Evolutionary conservation across 2,797 vertebrate genomes (phyloP), one percentile per base, ranked within the genome.

Genomic region (Furcifer pardalis): DNA sequence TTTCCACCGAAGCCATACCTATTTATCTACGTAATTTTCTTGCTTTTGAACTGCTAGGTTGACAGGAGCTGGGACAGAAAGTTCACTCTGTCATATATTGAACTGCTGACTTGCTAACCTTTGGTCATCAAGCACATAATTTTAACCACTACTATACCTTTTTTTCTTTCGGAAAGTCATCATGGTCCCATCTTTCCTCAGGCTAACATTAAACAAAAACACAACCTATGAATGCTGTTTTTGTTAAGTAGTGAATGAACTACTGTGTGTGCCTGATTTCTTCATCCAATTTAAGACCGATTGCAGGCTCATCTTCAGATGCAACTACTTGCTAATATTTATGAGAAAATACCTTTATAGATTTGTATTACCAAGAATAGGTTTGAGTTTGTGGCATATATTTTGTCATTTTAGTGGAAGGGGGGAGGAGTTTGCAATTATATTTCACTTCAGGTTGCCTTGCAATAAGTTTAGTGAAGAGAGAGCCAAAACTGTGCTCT

Each of bases 271-370:
- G 63, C 84, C 69, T 60, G 82, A 66, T 81, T 81, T n/a, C n/a
- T 62, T n/a, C 80, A 62, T 73, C 44, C n/a, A 82, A 85, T 89
- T 71, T 78, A 62, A 17, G 17, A 83, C 66, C 76, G 79, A 80
- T 77, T 73, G 10, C 73, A 76, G 81, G 74, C 27, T 79, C 74
- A 37, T 68, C 71, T 52, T 78, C 82, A 88, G 77, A 84, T 59
- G 82, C 74, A 60, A 66, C 42, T 68, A 85, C 91, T 86, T 81
- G 75, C 93, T 93, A 90, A 90, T 92, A 87, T 91, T 92, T 89
- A 91, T 88, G 88, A 86, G 89, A 86, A 86, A 80, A 76, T 0
- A 0, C 81, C 42, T 88, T 91, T 84, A 86, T 83, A 84, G 86
- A 87, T 86, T 85, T 87, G 78, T 83, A 73, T 37, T 84, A 77